Percentiles rank a stretch among this genome's conserved stretches.
phyloP scores from a whole-genome alignment of 1,140 invertebrate genomes.

The Globodera rostochiensis region DNA sequence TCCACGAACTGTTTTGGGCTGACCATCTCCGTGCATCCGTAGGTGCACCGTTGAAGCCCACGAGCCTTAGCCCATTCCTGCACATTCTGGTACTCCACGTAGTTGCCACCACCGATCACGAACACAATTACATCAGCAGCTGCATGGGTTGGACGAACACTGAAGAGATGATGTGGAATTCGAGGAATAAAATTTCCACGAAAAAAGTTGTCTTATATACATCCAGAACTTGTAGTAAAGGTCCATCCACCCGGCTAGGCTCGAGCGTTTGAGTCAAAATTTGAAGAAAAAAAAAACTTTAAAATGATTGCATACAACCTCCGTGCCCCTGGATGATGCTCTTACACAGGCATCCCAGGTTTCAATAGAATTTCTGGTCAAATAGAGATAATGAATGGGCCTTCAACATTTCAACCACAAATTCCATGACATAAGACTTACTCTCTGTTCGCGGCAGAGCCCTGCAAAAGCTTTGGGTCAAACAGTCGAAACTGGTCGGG shows the following conservation, averaged over 20 bases:
- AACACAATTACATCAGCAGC: constrained; percentile 76
- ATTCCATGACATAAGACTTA: constrained; percentile 26
- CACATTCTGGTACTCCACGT: constrained; percentile 98
- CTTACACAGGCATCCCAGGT: no score
- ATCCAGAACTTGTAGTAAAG: no score
- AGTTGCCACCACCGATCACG: constrained; percentile 95
- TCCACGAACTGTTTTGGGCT: constrained; percentile 39
- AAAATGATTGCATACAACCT: no score
- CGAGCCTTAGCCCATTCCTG: constrained; percentile 84
- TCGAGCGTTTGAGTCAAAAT: no score
- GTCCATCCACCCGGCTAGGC: no score
- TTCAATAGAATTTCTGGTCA: no score
- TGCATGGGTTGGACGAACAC: constrained; percentile 47
- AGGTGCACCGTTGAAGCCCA: constrained; percentile 80
- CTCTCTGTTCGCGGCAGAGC: constrained; percentile 69
- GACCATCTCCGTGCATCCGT: constrained; percentile 72
- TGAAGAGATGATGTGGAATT: background rate
- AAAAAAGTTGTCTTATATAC: no score
- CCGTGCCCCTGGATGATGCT: no score
- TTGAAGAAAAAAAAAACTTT: no score
- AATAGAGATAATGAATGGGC: no score
- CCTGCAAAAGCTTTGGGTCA: constrained; percentile 85
- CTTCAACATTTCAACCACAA: no score
- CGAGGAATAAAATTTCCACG: no score
- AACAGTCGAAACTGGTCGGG: constrained; percentile 86